Evolutionary conservation across 2,113 vertebrate genomes (phyloP), one percentile per base, ranked within the genome.

Genomic region (Taxidea taxus): DNA sequence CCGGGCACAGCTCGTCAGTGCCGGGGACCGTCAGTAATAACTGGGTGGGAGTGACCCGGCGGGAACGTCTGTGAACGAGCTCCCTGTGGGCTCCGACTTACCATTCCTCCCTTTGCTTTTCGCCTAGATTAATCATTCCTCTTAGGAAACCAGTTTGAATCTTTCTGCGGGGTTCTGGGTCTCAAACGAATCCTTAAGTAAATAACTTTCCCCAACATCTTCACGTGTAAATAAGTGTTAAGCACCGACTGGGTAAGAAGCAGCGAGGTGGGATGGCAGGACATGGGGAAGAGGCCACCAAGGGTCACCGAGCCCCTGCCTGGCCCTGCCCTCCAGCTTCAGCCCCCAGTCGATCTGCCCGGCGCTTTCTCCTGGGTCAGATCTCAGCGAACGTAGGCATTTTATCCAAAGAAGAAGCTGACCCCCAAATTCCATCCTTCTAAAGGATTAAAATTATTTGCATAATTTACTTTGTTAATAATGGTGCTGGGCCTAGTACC

Each of bases 391-490:
- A 83, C 23, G n/a, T 42, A 0, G 12, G 90, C 90, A 10, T 90
- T 96, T 97, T 94, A 92, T 64, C 92, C 90, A 95, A 85, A 0
- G 90, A 72, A 94, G 95, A 95, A 96, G 94, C 68, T 95, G 97
- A 97, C 97, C 94, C 85, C 56, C 92, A 64, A 84, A 97, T 94
- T 97, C 94, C 95, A 94, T n/a, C 96, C 44, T 81, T 96, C 75
- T 3, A 51, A 95, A 95, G 97, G 95, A 97, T 97, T 97, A 97
- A 68, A 97, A 68, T 92, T 85, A 97, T 97, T 95, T 97, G 96
- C 97, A 97, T 97, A 97, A 98, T 97, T 97, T 97, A 81, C 96
- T 94, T 90, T 95, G 93, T 91, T 95, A 88, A 89, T 91, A 80
- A 96, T 56, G 89, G 83, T 64, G 47, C 94, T 25, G 42, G 56